These are phyloP conservation scores for Gasteruption jaculator DNA, from an alignment of 2,888 invertebrate species.

Conservation along the genomic window DNA sequence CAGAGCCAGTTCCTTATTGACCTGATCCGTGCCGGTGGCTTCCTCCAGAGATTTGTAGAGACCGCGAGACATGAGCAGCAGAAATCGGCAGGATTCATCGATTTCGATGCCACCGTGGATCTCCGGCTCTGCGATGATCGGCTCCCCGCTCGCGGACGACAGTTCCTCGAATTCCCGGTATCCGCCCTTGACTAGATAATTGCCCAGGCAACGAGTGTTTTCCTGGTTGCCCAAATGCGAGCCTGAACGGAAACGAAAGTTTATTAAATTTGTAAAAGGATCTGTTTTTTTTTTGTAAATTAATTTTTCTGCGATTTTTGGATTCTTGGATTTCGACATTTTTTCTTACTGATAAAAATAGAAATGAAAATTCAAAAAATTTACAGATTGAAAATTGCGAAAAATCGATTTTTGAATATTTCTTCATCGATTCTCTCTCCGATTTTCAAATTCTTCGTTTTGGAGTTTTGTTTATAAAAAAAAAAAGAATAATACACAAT, in stretches of 20 bases:
- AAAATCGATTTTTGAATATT: neutral
- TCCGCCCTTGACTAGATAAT: slow-evolving; percentile 80
- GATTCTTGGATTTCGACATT: no score
- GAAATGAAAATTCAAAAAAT: slow-evolving; percentile 2
- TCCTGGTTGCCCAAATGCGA: slow-evolving; percentile 73
- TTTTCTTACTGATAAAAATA: no score
- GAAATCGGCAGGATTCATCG: slow-evolving; percentile 76
- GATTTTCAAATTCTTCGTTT: no score
- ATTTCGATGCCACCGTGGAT: slow-evolving; percentile 75
- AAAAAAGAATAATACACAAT: no score
- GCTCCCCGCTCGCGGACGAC: slow-evolving; percentile 66
- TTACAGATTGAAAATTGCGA: neutral
- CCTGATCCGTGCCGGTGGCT: slow-evolving; percentile 70
- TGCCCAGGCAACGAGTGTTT: slow-evolving; percentile 82
- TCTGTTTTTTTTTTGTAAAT: no score
- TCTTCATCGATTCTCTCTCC: neutral
- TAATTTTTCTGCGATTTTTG: no score
- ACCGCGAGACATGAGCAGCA: slow-evolving; percentile 81
- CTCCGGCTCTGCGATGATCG: slow-evolving; percentile 79
- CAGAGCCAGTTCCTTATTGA: slow-evolving; percentile 75
- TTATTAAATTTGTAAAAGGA: neutral
- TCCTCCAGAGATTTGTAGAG: slow-evolving; percentile 81
- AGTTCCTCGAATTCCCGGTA: slow-evolving; percentile 79
- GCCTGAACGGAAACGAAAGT: slow-evolving; percentile 50
- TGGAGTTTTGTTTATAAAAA: no score